phyloP scores from a whole-genome alignment of 2,888 invertebrate genomes.

The Liopterus haemorrhoidalis region DNA sequence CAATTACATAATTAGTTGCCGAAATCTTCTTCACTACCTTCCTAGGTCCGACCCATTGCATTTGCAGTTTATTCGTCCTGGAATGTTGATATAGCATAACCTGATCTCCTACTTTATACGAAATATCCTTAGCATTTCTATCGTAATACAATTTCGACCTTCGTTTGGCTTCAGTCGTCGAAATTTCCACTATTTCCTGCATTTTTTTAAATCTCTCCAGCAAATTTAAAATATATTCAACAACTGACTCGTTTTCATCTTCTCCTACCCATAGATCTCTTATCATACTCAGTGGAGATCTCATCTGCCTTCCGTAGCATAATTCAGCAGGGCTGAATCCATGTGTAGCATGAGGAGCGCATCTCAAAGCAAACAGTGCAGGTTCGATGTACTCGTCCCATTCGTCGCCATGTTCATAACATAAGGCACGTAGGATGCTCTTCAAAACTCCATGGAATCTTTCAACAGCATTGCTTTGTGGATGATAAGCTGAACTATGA shows the following conservation, averaged over 20 bases:
- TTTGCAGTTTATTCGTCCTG: constrained; percentile 8
- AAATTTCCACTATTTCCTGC: constrained; percentile 4
- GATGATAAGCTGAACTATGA: constrained; percentile 6
- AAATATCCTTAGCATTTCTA: neutral
- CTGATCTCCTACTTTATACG: neutral
- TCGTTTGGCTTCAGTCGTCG: neutral
- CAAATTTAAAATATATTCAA: neutral
- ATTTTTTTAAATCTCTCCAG: constrained; percentile 5
- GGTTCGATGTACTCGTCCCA: constrained; percentile 4
- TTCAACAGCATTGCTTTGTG: neutral
- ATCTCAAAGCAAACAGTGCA: constrained; percentile 7
- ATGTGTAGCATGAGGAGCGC: constrained; percentile 4
- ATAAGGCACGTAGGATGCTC: neutral
- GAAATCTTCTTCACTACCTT: constrained; percentile 10
- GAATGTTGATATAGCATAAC: constrained; percentile 5
- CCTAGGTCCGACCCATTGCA: constrained; percentile 9
- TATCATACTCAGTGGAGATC: constrained; percentile 4
- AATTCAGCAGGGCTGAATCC: constrained; percentile 8
- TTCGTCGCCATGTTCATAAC: constrained; percentile 4
- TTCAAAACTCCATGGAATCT: constrained; percentile 5
- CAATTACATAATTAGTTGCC: constrained; percentile 8
- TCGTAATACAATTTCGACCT: constrained; percentile 6
- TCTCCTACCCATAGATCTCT: constrained; percentile 4
- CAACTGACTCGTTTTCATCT: neutral
- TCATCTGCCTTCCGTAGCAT: constrained; percentile 6